phyloP scores from a whole-genome alignment of 2,888 invertebrate species.

The Ditula angustiorana region DNA sequence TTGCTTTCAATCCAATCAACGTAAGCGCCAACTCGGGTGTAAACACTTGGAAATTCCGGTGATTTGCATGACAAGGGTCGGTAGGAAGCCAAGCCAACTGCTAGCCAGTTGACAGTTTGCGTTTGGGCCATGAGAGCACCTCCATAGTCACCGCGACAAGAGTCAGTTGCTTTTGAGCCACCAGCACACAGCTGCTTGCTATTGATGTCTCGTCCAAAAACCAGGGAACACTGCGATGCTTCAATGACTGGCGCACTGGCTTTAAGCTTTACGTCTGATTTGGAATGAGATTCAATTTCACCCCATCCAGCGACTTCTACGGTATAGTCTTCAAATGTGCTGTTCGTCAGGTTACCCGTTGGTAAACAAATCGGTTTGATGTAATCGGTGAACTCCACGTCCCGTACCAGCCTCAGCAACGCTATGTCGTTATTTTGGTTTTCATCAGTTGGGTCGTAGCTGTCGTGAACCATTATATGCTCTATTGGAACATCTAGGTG shows the following conservation, averaged over 20 bases:
- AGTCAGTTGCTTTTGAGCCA: background rate
- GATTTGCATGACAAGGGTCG: background rate
- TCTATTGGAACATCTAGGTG: background rate
- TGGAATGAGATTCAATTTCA: background rate
- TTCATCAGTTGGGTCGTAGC: background rate
- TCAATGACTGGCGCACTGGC: background rate
- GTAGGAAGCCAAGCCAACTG: background rate
- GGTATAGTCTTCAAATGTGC: background rate
- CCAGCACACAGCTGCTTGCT: background rate
- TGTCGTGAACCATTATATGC: background rate
- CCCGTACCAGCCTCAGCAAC: background rate
- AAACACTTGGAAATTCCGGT: background rate
- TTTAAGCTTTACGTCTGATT: background rate
- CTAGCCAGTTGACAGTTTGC: background rate
- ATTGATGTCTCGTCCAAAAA: background rate
- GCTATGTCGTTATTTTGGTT: slow-evolving; percentile 8
- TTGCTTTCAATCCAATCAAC: background rate
- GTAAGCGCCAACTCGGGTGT: background rate
- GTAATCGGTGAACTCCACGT: slow-evolving; percentile 1
- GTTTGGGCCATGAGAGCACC: background rate
- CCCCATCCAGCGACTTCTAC: slow-evolving; percentile 4
- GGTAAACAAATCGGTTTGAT: slow-evolving; percentile 10
- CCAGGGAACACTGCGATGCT: background rate
- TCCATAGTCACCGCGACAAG: background rate
- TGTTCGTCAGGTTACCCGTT: background rate